phyloP scores from a whole-genome alignment of 1,140 invertebrate species.

The Geopemphigus sp. region DNA sequence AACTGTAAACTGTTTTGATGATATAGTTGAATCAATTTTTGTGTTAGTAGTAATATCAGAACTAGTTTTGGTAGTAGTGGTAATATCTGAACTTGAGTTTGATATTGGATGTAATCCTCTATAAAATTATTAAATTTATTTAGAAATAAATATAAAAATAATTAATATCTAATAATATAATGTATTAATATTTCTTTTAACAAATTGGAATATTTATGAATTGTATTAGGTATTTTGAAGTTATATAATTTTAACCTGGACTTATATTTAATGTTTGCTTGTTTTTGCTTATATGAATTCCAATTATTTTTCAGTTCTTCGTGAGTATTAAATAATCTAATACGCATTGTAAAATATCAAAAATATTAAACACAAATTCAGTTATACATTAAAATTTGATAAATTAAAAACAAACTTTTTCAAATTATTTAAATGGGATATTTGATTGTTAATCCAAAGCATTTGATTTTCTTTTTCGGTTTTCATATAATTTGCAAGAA shows the following conservation, averaged over 20 bases:
- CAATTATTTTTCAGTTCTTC: slow-evolving; percentile 51
- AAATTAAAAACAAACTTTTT: slow-evolving; percentile 53
- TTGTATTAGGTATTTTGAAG: neutral
- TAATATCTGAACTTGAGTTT: slow-evolving; percentile 32
- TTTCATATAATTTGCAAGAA: slow-evolving; percentile 53
- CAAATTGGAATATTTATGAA: neutral
- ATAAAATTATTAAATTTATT: neutral
- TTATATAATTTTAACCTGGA: neutral
- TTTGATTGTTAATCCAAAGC: slow-evolving; percentile 60
- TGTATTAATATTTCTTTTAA: too few species aligned
- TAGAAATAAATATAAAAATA: too few species aligned
- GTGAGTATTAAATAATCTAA: slow-evolving; percentile 51
- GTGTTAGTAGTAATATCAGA: slow-evolving; percentile 17
- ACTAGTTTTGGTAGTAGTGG: slow-evolving; percentile 35
- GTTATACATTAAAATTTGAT: too few species aligned
- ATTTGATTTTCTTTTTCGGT: slow-evolving; percentile 60
- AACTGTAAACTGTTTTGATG: neutral
- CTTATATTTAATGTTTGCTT: slow-evolving; percentile 21
- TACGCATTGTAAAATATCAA: neutral
- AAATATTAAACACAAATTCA: too few species aligned
- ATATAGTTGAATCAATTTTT: slow-evolving; percentile 34
- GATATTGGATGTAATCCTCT: neutral
- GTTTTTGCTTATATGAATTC: slow-evolving; percentile 32
- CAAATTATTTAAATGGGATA: slow-evolving; percentile 59
- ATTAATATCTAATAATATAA: too few species aligned